Evolutionary conservation across 2,797 vertebrate genomes (phyloP).

Genomic region (Propithecus perrieri): DNA sequence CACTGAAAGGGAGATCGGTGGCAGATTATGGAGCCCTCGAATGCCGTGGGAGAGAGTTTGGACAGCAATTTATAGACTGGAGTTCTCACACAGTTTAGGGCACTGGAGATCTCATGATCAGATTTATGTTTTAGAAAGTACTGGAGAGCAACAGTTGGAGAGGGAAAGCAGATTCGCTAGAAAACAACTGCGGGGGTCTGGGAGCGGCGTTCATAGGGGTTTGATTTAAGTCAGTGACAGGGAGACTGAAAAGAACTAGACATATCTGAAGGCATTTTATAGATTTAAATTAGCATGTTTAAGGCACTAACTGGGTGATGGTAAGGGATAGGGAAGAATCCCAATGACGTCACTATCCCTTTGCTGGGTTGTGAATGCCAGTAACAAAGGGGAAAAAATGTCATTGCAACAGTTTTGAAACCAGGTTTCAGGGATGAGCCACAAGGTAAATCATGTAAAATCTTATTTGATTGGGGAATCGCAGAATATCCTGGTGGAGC

Average conservation of each 20-base stretch:
- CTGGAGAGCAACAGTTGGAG: neutral
- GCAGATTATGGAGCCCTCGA: too few species aligned
- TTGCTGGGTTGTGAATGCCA: neutral
- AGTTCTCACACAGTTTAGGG: neutral
- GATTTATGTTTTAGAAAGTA: neutral
- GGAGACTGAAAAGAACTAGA: neutral
- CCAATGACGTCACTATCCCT: neutral
- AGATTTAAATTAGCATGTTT: neutral
- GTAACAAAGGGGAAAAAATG: neutral
- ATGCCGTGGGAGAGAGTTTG: neutral
- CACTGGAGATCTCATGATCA: neutral
- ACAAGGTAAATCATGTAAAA: neutral
- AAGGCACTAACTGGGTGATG: too few species aligned
- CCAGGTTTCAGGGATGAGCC: neutral
- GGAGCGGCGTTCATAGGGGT: neutral
- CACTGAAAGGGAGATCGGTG: neutral
- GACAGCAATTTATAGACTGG: neutral
- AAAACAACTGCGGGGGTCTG: neutral
- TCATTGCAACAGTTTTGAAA: neutral
- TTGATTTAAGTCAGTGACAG: neutral
- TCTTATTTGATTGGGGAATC: constrained; percentile 53
- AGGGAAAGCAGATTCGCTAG: neutral
- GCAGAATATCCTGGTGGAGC: constrained; percentile 96
- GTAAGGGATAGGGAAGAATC: neutral
- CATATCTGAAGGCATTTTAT: neutral